Percentiles rank a stretch among this genome's conserved stretches.
These are phyloP conservation scores for Pandemis corylana DNA, from an alignment of 2,888 invertebrate species.

Conservation along the genomic window DNA sequence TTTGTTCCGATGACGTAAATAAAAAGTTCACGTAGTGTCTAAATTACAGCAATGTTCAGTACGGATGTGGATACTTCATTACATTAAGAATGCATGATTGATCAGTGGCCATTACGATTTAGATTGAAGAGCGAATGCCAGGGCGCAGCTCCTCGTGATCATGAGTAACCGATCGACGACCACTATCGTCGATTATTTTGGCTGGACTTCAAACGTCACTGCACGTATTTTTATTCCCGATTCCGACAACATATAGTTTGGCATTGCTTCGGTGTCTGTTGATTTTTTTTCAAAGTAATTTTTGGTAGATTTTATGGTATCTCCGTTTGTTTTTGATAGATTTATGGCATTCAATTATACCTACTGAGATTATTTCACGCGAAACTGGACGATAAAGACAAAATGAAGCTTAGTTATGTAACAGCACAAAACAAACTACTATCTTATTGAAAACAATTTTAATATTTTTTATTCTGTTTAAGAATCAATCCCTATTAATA, in stretches of 20 bases:
- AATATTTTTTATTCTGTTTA: no score
- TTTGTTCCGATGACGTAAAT: neutral
- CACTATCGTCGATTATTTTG: constrained; percentile 60
- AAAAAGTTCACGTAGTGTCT: constrained; percentile 2
- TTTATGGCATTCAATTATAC: constrained; percentile 20
- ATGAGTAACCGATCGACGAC: constrained; percentile 55
- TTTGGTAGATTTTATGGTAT: constrained; percentile 45
- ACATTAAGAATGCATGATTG: constrained; percentile 38
- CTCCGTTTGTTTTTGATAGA: constrained; percentile 30
- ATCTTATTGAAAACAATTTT: neutral
- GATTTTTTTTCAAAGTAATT: constrained; percentile 49
- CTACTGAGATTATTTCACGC: neutral
- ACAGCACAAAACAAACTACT: neutral
- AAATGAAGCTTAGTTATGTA: neutral
- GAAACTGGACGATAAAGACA: neutral
- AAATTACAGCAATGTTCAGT: neutral
- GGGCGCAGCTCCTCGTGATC: constrained; percentile 49
- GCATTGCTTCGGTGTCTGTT: constrained; percentile 49
- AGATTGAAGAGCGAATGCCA: constrained; percentile 53
- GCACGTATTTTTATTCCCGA: constrained; percentile 65
- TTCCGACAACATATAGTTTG: constrained; percentile 51
- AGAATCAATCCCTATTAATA: no score
- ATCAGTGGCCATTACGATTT: constrained; percentile 51
- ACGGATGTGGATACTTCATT: constrained; percentile 22
- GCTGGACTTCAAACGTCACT: constrained; percentile 72